A percentile compares a stretch with the other conserved stretches of the same genome.
phyloP scores from a whole-genome alignment of 1,140 invertebrate species.

The Heterodera carotae region DNA sequence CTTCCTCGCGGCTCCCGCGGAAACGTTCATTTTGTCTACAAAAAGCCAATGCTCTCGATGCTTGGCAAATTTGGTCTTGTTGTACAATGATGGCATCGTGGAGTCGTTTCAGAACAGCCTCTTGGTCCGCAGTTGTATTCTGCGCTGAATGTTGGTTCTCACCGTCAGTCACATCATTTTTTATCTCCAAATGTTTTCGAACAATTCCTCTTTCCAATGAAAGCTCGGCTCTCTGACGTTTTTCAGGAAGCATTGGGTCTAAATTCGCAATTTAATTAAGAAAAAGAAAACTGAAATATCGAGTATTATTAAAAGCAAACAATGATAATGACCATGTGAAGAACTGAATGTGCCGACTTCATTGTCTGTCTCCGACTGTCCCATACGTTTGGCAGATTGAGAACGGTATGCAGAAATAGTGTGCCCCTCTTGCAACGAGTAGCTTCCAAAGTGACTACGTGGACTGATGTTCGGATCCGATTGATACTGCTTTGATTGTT shows the following conservation, averaged over 20 bases:
- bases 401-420: slow-evolving; percentile 45
- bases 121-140: slow-evolving; percentile 14
- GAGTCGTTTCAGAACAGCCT: slow-evolving; percentile 34
- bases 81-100: slow-evolving; percentile 39
- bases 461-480: neutral
- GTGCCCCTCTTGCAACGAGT: slow-evolving; percentile 2
- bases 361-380: neutral
- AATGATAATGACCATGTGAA: slow-evolving; percentile 14
- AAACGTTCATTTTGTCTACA: slow-evolving; percentile 42
- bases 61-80: slow-evolving; percentile 46
- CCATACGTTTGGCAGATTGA: slow-evolving; percentile 11
- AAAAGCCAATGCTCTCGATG: slow-evolving; percentile 44
- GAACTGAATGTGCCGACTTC: slow-evolving; percentile 18
- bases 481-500: slow-evolving; percentile 12
- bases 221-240: slow-evolving; percentile 5
- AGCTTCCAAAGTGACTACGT: slow-evolving; percentile 20
- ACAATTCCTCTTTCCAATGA: neutral
- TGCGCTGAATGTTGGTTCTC: slow-evolving; percentile 4
- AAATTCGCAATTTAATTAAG: neutral
- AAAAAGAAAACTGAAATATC: slow-evolving; percentile 21
- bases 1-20: slow-evolving; percentile 39
- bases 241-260: slow-evolving; percentile 18
- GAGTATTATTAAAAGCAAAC: neutral
- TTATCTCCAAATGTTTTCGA: neutral
- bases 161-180: neutral